Evolutionary conservation across 2,113 vertebrate genomes (phyloP), one percentile per base, ranked within the genome.

Genomic region (Calonectris borealis): DNA sequence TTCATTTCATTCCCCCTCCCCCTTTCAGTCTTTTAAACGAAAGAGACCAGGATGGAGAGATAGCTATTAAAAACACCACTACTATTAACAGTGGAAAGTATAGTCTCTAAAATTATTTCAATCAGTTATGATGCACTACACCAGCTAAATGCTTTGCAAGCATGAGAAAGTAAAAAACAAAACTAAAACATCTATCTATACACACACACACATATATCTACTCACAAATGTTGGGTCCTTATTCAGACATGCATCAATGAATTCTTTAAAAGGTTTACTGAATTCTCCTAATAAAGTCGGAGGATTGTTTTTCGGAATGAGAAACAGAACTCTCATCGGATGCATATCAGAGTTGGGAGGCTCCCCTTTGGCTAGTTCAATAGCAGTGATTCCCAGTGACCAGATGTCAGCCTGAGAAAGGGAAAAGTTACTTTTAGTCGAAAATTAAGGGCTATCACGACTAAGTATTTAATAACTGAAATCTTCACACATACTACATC

Each of bases 321-420:
- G 99, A 96, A 99, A 99, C 36, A 99, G 98, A 26, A 99, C 99
- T 93, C 99, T 97, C 99, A 99, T 99, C 0, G 99, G 99, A 44
- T 99, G 99, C 99, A 99, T 99, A 70, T 99, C 99, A 0, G 99
- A 99, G 97, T 99, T 99, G 2, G 99, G 99, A 19, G 99, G 99
- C 66, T 99, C 99, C 6, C 99, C 99, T 68, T 99, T 99, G 96
- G 99, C 99, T 25, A 99, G 98, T 95, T 99, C 99, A 83, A 99
- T 99, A 36, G 99, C 99, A 5, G 99, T 99, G 94, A 99, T 99
- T 90, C 99, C 99, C 97, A 99, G 81, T 0, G 99, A 99, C 99
- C 99, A 99, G 80, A 99, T 99, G 81, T 99, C 99, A 31, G 99
- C 99, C 99, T 99, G 93, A 84, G 77, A 64, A 84, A 92, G 46